These are phyloP conservation scores for Monomorium pharaonis DNA, from an alignment of 1,140 invertebrate genomes.

Conservation along the genomic window DNA sequence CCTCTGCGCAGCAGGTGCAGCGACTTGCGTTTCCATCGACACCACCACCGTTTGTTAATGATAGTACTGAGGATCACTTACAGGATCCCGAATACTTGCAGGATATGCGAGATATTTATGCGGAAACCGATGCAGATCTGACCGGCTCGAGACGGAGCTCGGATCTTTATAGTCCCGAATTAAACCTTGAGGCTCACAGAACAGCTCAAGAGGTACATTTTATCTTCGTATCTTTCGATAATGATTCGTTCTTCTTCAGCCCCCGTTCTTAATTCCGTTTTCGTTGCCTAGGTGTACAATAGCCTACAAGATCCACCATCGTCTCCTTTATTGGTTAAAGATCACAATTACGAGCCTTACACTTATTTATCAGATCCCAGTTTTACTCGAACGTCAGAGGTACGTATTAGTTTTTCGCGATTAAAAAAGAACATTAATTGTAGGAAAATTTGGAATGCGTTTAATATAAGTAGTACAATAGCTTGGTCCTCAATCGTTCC, in stretches of 20 bases:
- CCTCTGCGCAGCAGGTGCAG: constrained; percentile 79
- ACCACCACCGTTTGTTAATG: constrained; percentile 61
- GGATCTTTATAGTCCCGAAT: constrained; percentile 82
- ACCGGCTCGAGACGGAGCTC: constrained; percentile 72
- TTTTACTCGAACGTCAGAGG: constrained; percentile 84
- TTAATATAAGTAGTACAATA: neutral
- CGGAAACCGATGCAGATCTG: constrained; percentile 71
- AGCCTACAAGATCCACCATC: constrained; percentile 83
- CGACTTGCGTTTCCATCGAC: constrained; percentile 72
- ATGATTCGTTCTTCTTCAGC: neutral
- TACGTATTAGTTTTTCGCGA: constrained; percentile 48
- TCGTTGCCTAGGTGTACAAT: constrained; percentile 80
- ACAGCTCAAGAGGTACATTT: constrained; percentile 81
- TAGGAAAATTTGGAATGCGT: neutral
- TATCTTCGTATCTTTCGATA: neutral
- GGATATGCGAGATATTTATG: constrained; percentile 74
- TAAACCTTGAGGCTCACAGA: constrained; percentile 83
- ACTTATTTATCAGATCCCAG: constrained; percentile 81
- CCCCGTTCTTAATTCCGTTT: neutral
- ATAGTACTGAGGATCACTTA: constrained; percentile 63
- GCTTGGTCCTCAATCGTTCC: too few relatives aligned
- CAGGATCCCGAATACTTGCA: constrained; percentile 58
- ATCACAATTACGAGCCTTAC: constrained; percentile 79
- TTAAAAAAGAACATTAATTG: neutral
- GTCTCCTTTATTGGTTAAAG: constrained; percentile 79